A percentile compares a stretch with the other conserved stretches of the same genome.
Conservation (phyloP, 2,888 invertebrate genomes). For the Mythimna ferrago region DNA sequence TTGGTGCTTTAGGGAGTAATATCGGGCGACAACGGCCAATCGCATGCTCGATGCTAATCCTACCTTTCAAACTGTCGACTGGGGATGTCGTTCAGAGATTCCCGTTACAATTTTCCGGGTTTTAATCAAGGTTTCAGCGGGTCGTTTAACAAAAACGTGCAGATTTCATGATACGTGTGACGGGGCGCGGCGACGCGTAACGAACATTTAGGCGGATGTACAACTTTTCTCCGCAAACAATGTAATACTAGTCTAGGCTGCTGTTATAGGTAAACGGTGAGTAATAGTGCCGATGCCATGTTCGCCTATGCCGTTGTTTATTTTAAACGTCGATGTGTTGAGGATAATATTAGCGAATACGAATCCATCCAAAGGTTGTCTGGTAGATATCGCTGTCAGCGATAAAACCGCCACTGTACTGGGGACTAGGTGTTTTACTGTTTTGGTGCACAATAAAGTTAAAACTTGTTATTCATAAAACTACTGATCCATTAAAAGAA, state of each 20-base stretch:
- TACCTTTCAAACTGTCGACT: slow-evolving; percentile 15
- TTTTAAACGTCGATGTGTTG: slow-evolving; percentile 21
- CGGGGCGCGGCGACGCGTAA: slow-evolving; percentile 52
- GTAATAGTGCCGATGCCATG: slow-evolving; percentile 1
- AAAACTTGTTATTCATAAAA: too few species aligned
- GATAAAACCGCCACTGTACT: too few species aligned
- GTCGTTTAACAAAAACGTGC: slow-evolving; percentile 39
- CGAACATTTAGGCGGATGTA: slow-evolving; percentile 53
- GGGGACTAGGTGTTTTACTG: too few species aligned
- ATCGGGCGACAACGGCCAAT: slow-evolving; percentile 27
- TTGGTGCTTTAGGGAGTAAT: slow-evolving; percentile 14
- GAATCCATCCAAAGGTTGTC: too few species aligned
- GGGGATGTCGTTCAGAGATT: slow-evolving; percentile 25
- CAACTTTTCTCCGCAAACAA: slow-evolving; percentile 56
- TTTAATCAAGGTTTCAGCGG: slow-evolving; percentile 46
- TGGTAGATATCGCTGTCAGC: too few species aligned
- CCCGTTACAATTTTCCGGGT: slow-evolving; percentile 17
- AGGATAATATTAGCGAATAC: slow-evolving; percentile 7
- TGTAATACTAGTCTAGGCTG: slow-evolving; percentile 39
- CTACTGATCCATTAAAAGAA: too few species aligned
- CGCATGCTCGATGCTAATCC: slow-evolving; percentile 25
- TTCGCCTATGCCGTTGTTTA: slow-evolving; percentile 26
- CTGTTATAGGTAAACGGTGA: slow-evolving; percentile 24
- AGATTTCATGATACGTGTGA: slow-evolving; percentile 54
- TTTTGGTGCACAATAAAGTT: too few species aligned